phyloP scores from a whole-genome alignment of 2,888 invertebrate genomes.

The Leptinotarsa rubiginosa region DNA sequence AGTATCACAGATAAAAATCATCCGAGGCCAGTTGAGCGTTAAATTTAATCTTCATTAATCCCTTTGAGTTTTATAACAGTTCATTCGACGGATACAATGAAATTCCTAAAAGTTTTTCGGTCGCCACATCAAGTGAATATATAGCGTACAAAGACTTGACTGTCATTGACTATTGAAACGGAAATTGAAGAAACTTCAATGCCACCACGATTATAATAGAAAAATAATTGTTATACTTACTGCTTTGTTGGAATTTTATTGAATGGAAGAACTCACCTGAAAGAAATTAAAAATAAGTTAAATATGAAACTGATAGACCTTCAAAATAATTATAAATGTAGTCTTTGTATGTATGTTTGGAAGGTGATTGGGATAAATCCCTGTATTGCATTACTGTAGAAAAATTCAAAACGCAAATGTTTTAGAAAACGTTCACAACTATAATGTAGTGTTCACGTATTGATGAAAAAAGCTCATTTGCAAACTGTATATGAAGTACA shows the following conservation, averaged over 20 bases:
- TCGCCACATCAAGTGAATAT: background rate
- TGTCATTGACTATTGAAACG: slow-evolving; percentile 1
- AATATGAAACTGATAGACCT: background rate
- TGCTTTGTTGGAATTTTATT: slow-evolving; percentile 8
- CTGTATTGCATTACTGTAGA: too few species aligned
- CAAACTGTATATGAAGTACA: too few species aligned
- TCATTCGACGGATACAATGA: background rate
- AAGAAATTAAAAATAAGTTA: slow-evolving; percentile 3
- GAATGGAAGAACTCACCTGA: slow-evolving; percentile 4
- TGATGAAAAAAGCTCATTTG: too few species aligned
- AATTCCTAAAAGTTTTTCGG: slow-evolving; percentile 11
- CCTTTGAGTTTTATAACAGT: slow-evolving; percentile 13
- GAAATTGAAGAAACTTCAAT: slow-evolving; percentile 1
- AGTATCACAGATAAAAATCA: slow-evolving; percentile 19
- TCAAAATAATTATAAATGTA: background rate
- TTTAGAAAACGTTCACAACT: too few species aligned
- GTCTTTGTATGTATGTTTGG: background rate
- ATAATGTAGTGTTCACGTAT: too few species aligned
- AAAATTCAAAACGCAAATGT: too few species aligned
- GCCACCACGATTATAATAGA: background rate
- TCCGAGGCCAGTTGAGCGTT: slow-evolving; percentile 1
- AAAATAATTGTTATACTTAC: slow-evolving; percentile 6
- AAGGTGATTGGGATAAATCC: too few species aligned
- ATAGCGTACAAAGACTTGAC: background rate
- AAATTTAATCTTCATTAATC: slow-evolving; percentile 19